Evolutionary conservation across 2,113 vertebrate genomes (phyloP), one percentile per base, ranked within the genome.

Genomic region (Crotalus helleri): DNA sequence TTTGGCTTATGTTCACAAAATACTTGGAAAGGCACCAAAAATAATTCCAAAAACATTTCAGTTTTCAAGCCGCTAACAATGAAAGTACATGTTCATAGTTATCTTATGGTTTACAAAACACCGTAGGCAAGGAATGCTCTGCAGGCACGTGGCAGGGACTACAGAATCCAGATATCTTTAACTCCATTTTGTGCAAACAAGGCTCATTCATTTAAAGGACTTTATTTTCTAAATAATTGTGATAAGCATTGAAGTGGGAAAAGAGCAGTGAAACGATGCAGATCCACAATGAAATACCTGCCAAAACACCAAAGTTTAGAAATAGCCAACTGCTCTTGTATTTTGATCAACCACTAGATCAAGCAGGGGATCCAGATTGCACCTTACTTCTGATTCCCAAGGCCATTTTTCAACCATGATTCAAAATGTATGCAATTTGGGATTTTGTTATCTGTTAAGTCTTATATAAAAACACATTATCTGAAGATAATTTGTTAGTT

Each of bases 31-130:
- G 57, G 26, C 61, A 92, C 87, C 88, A 39, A 12, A 46, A 87
- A 91, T 61, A 61, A 74, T 91, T 54, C 0, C 93, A 87, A 95
- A 59, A 90, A 94, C 1, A 0, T 58, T 88, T 93, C 54, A 33
- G 44, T 55, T 90, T 69, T 85, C 92, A 93, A 95, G 91, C 90
- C 12, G 23, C 49, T 87, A 3, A 0, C 39, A 85, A 15, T 55
- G n/a, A 94, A 54, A 46, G 12, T 64, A 17, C 44, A 87, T 85
- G 89, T 89, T 89, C 87, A 39, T 59, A 57, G 74, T 92, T 74
- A 89, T 11, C 49, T 93, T 91, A 88, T 53, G 93, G 51, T 55
- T 49, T 86, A 93, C 93, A 95, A 91, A 92, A 85, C 21, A 1
- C 54, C 92, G 55, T 61, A 51, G 69, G 64, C 54, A 90, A 59